phyloP scores from a whole-genome alignment of 2,888 invertebrate genomes.

The Tyria jacobaeae region DNA sequence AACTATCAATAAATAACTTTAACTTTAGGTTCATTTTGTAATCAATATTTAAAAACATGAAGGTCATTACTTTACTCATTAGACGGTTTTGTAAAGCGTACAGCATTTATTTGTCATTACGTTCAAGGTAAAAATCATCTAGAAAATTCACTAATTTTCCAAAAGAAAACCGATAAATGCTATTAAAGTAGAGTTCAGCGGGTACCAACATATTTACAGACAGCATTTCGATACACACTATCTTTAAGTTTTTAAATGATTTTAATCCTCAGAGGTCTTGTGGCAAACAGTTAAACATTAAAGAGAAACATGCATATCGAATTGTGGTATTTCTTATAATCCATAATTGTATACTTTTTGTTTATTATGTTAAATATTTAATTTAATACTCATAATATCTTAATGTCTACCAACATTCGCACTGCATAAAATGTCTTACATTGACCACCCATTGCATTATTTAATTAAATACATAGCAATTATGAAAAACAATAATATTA shows the following conservation, averaged over 20 bases:
- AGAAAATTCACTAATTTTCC: background rate
- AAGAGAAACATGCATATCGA: slow-evolving; percentile 34
- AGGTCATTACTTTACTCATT: background rate
- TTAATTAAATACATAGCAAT: slow-evolving; percentile 47
- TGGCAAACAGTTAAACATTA: slow-evolving; percentile 16
- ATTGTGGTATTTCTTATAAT: slow-evolving; percentile 20
- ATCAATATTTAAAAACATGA: background rate
- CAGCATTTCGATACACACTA: slow-evolving; percentile 34
- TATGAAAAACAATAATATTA: slow-evolving; percentile 49
- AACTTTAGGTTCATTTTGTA: background rate
- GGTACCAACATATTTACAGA: background rate
- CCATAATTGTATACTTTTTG: slow-evolving; percentile 5
- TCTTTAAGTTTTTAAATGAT: slow-evolving; percentile 21
- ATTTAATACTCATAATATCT: background rate
- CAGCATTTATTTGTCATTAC: background rate
- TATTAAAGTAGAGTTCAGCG: background rate
- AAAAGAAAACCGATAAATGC: background rate
- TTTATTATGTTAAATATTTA: background rate
- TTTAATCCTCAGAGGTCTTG: slow-evolving; percentile 16
- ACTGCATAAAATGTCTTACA: slow-evolving; percentile 32
- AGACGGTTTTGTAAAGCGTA: background rate
- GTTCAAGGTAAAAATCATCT: background rate
- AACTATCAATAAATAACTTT: slow-evolving; percentile 1
- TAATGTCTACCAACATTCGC: slow-evolving; percentile 30
- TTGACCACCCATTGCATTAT: slow-evolving; percentile 41